These are phyloP conservation scores for Fragum fragum DNA, from an alignment of 2,888 invertebrate genomes.

Conservation along the genomic window DNA sequence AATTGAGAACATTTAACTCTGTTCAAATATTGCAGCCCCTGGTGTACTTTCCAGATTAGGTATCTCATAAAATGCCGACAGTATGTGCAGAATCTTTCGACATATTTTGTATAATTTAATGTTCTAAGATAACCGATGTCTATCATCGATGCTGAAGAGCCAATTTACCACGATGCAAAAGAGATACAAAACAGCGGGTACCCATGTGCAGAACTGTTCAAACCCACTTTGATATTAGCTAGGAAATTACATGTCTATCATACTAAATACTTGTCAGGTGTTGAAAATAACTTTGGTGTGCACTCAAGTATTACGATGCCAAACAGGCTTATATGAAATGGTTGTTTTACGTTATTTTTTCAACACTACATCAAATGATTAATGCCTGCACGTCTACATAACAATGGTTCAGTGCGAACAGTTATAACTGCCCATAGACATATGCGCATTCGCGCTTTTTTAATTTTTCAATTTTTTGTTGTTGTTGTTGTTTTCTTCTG, in stretches of 20 bases:
- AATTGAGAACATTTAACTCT: too few relatives aligned
- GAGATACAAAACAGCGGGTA: background rate
- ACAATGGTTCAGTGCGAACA: too few relatives aligned
- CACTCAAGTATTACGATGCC: background rate
- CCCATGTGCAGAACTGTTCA: background rate
- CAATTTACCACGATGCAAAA: background rate
- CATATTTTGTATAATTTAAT: background rate
- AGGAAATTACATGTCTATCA: conserved; percentile 6
- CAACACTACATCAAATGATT: too few relatives aligned
- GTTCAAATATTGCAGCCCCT: too few relatives aligned
- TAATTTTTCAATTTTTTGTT: too few relatives aligned
- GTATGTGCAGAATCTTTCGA: background rate
- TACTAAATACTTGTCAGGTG: background rate
- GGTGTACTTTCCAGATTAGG: background rate
- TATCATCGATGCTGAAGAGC: background rate
- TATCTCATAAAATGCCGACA: background rate
- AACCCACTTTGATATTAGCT: background rate
- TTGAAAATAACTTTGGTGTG: background rate
- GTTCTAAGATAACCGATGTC: background rate
- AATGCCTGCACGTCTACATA: too few relatives aligned
- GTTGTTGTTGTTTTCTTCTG: too few relatives aligned
- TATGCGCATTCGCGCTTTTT: too few relatives aligned
- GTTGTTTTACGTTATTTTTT: too few relatives aligned
- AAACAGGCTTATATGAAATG: too few relatives aligned
- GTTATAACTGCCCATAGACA: too few relatives aligned